These are phyloP conservation scores for Macquaria ambigua DNA, from an alignment of 2,113 vertebrate genomes.

Conservation along the genomic window DNA sequence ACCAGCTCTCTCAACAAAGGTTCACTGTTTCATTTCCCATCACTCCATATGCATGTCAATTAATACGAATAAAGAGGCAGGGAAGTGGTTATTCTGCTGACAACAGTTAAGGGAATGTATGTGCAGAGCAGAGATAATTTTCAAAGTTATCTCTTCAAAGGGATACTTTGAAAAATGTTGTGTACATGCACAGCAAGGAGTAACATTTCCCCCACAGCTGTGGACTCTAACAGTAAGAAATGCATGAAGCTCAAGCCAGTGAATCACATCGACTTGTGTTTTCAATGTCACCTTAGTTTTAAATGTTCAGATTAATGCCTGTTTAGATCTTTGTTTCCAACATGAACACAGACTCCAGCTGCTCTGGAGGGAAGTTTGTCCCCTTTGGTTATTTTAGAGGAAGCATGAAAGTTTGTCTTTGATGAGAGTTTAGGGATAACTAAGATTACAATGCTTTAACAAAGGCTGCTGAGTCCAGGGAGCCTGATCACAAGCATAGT, in stretches of 20 bases:
- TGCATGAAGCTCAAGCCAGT: background rate
- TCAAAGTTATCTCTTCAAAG: constrained; percentile 52
- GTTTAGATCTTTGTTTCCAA: constrained; percentile 29
- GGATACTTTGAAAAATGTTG: constrained; percentile 38
- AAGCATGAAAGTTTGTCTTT: constrained; percentile 26
- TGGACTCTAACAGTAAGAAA: background rate
- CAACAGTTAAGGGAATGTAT: constrained; percentile 36
- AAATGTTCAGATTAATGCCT: background rate
- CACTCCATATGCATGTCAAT: constrained; percentile 57
- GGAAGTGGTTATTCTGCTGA: constrained; percentile 34
- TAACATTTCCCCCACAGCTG: background rate
- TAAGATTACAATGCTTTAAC: constrained; percentile 27
- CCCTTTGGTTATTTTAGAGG: constrained; percentile 19
- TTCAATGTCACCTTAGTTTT: constrained; percentile 49
- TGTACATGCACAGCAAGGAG: background rate
- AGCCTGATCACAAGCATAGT: constrained; percentile 14
- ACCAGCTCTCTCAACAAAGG: constrained; percentile 63
- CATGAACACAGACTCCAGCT: constrained; percentile 20
- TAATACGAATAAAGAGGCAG: constrained; percentile 38
- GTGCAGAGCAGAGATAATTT: constrained; percentile 38
- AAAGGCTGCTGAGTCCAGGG: constrained; percentile 31
- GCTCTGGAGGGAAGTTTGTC: constrained; percentile 16
- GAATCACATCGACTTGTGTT: constrained; percentile 9
- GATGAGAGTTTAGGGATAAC: constrained; percentile 39
- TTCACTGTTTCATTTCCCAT: constrained; percentile 61